These are phyloP conservation scores for Pituophis catenifer DNA, from an alignment of 2,113 vertebrate species.

Conservation along the genomic window DNA sequence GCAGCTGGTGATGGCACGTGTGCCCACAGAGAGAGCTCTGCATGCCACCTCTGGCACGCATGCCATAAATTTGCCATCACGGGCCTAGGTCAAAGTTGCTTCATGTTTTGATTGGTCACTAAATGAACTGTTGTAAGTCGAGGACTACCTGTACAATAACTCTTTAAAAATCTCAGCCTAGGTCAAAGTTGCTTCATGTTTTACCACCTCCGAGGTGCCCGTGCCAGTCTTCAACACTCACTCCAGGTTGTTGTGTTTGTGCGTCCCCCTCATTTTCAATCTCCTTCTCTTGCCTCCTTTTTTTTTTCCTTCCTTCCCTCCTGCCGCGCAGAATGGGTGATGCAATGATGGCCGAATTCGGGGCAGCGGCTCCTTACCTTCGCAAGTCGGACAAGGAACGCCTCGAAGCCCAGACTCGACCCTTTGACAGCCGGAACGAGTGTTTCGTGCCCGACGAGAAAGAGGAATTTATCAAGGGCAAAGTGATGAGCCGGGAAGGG, in stretches of 20 bases:
- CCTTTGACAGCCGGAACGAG: conserved; percentile 72
- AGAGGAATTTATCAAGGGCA: conserved; percentile 81
- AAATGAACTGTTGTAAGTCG: too few species aligned
- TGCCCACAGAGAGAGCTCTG: too few species aligned
- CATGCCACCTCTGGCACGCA: too few species aligned
- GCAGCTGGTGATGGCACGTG: too few species aligned
- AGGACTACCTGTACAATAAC: too few species aligned
- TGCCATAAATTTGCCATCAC: too few species aligned
- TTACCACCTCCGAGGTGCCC: neutral
- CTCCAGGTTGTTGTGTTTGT: neutral
- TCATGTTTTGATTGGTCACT: too few species aligned
- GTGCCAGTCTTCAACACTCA: neutral
- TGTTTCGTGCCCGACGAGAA: conserved; percentile 80
- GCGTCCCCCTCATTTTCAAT: neutral
- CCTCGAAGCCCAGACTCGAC: conserved; percentile 66
- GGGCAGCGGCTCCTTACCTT: conserved; percentile 67
- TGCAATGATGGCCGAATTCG: conserved; percentile 64
- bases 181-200: neutral
- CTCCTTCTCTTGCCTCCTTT: neutral
- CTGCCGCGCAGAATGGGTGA: conserved; percentile 56
- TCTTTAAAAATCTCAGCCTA: too few species aligned
- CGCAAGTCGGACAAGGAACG: conserved; percentile 72
- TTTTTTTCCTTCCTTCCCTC: neutral
- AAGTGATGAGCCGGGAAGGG: conserved; percentile 71
- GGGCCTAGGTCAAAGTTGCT: too few species aligned